Base-by-base conservation (phyloP, 2,888 invertebrate species). In the Lingula anatina region DNA sequence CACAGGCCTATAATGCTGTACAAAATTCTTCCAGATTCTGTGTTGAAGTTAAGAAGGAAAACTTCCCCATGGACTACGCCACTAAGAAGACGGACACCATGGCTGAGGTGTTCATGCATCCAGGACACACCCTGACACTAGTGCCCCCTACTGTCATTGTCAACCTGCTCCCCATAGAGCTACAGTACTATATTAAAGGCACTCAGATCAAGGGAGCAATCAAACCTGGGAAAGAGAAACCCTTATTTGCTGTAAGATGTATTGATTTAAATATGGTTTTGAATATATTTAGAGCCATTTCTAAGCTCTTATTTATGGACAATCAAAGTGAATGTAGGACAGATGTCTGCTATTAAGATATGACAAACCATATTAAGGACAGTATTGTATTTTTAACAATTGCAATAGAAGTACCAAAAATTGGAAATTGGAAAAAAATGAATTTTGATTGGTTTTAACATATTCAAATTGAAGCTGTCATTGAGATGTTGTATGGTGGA, bases 41-140 rank as follows among this genome's bases (percentile, higher is more conserved):
- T 76, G 86, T 88, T 44, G 85, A 86, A 50, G 83, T 92, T 43
- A 83, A 85, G 50, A 83, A 89, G 52, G 89, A 92, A 71, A 86
- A 86, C 57, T 93, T 87, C 78, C 91, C 92, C 0, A 70, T 80
- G 15, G 87, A 88, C 26, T 49, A 46, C 15, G 40, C 51, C 3
- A 21, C 44, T n/a, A 42, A 24, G 15, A 42, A 44, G 28, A 24
- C 52, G 24, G 48, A 53, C 5, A 47, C 53, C 18, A 21, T 21
- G 15, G 15, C 31, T 15, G 9, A 31, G 15, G 31, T 31, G 26
- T n/a, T 31, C 37, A 3, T 7, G 35, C 63, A 63, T 47, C 90
- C 94, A 4, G 95, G 90, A 0, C 96, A 97, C 77, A 85, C 87
- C 18, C 85, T 97, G 53, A 84, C 86, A 2, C 79, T 99, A 41